phyloP scores from a whole-genome alignment of 2,888 invertebrate species.

The Theristus sp. region DNA sequence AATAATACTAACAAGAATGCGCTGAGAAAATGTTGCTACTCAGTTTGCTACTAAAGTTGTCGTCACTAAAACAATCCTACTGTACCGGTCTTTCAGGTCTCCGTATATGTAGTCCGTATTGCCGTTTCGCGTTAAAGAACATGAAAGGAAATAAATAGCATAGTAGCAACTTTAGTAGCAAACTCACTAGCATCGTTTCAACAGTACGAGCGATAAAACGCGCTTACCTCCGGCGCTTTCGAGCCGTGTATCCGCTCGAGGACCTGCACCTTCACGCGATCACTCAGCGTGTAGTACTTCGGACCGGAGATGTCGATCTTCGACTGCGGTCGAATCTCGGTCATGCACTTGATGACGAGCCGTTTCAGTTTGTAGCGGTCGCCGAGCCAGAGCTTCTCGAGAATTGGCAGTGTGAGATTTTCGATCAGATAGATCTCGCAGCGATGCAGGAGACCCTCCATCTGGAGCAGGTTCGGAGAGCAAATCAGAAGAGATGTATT shows the following conservation, averaged over 20 bases:
- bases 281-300: conserved; percentile 5
- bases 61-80: no score
- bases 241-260: conserved; percentile 8
- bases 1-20: neutral
- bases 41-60: no score
- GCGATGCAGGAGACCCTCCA: conserved; percentile 4
- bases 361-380: conserved; percentile 6
- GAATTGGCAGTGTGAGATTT: conserved; percentile 19
- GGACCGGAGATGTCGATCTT: conserved; percentile 5
- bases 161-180: neutral
- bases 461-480: no score
- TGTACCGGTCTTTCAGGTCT: no score
- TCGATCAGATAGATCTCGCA: conserved; percentile 5
- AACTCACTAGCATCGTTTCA: neutral
- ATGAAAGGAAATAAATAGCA: no score
- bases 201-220: no score
- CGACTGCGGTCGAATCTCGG: neutral
- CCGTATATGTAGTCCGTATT: no score
- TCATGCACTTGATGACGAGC: conserved; percentile 2
- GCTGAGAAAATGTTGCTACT: no score
- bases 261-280: conserved; percentile 7
- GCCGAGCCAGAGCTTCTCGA: conserved; percentile 17
- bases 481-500: no score
- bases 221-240: conserved; percentile 2
- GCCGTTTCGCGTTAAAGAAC: no score